Evolutionary conservation across 2,888 invertebrate species (phyloP), one percentile per base, ranked within the genome.

Genomic region (Agonopterix subpropinquella): DNA sequence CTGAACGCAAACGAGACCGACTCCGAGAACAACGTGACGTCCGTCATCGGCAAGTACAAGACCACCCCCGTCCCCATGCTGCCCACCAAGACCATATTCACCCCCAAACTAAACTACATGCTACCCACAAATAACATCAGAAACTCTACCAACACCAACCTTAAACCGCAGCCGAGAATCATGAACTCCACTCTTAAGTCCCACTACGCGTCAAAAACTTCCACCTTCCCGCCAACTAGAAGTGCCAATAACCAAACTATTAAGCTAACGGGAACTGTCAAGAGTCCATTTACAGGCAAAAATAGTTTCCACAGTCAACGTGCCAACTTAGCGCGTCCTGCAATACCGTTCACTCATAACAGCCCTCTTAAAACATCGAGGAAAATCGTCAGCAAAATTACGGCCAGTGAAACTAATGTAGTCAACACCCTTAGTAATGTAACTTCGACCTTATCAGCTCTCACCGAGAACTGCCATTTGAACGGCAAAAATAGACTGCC

Each of bases 51-150:
- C 53, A 87, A 85, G 53, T 87, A 88, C 68, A 87, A 81, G 52
- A 85, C 83, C 10, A 83, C 85, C 1, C 74, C 89, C 35, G 76
- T 82, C 0, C 81, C 86, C 4, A 82, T 84, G 81, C 54, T 84
- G 54, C 86, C 87, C 18, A 77, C 81, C 0, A 85, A 84, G 54
- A 78, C 81, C 0, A 67, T 81, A 1, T 84, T 86, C 73, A 69
- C 81, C 9, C 79, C 86, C 36, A 88, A 86, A 68, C 59, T 78
- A 59, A 82, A 78, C 73, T 89, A 88, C 67, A 87, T 89, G 85
- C 54, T 82, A 64, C 88, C 89, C 0, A 89, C 89, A 0, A 84
- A 83, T 65, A 88, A 83, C 62, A 67, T 87, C 3, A 60, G 85
- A 0, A 89, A 88, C 54, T 70, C 86, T 2, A 77, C 72, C 64